Percentiles rank a stretch among this genome's conserved stretches.
These are phyloP conservation scores for Liolophura sinensis DNA, from an alignment of 1,140 invertebrate species.

Conservation along the genomic window DNA sequence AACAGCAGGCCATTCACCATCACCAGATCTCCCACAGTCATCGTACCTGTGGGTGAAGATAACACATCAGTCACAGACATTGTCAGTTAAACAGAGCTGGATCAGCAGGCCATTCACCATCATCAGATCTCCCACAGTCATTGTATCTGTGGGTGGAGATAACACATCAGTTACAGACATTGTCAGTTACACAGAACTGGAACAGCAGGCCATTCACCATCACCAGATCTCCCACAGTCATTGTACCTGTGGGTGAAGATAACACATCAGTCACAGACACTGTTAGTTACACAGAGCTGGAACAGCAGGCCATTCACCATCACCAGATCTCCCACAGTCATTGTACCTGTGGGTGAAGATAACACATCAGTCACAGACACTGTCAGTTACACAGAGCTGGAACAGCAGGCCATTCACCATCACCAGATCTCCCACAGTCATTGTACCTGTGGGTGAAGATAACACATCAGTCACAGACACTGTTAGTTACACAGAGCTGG, in stretches of 20 bases:
- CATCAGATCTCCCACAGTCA: too few species aligned
- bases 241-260: too few species aligned
- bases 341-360: too few species aligned
- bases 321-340: constrained; percentile 98
- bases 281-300: constrained; percentile 95
- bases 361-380: constrained; percentile 95
- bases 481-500: constrained; percentile 95
- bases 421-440: constrained; percentile 98
- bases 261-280: constrained; percentile 95
- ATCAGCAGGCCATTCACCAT: too few species aligned
- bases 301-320: constrained; percentile 99
- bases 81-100: too few species aligned
- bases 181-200: constrained; percentile 95
- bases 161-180: constrained; percentile 95
- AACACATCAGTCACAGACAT: too few species aligned
- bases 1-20: constrained; percentile 99
- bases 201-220: constrained; percentile 99
- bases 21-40: constrained; percentile 98
- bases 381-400: constrained; percentile 95
- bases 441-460: too few species aligned
- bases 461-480: constrained; percentile 95
- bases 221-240: constrained; percentile 98
- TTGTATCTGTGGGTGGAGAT: too few species aligned
- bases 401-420: constrained; percentile 99
- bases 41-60: too few species aligned